These are phyloP conservation scores for Pollimyrus isidori DNA, from an alignment of 2,113 vertebrate genomes.

Conservation along the genomic window DNA sequence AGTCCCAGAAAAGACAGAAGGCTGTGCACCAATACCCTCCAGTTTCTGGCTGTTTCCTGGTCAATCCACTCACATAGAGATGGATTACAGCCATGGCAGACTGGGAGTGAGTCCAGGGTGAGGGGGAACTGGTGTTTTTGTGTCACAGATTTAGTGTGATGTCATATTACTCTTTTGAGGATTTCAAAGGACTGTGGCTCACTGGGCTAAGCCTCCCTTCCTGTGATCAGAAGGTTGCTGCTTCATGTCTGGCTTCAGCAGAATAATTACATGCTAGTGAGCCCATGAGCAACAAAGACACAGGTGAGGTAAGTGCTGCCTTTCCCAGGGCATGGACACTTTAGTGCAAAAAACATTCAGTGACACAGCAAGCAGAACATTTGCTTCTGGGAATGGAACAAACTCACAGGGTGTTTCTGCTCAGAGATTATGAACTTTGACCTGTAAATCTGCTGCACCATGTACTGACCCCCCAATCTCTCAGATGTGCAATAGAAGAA, in stretches of 20 bases:
- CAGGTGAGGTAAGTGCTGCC: background rate
- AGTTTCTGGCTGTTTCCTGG: background rate
- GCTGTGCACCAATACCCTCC: background rate
- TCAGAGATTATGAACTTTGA: background rate
- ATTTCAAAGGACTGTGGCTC: background rate
- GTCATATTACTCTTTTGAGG: background rate
- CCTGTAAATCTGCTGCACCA: background rate
- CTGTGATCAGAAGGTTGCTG: background rate
- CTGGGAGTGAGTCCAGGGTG: background rate
- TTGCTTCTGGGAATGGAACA: background rate
- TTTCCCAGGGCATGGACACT: background rate
- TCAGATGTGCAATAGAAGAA: background rate
- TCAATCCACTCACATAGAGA: background rate
- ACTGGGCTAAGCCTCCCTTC: background rate
- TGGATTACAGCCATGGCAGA: background rate
- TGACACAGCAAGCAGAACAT: background rate
- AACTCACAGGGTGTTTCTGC: background rate
- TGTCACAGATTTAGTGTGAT: background rate
- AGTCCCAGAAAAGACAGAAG: background rate
- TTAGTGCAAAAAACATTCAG: background rate
- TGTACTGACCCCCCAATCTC: background rate
- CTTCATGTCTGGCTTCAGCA: background rate
- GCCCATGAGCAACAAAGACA: background rate
- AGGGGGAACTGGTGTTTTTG: background rate
- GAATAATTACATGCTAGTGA: background rate